Base-by-base conservation (phyloP, 2,113 vertebrate species). In the Istiophorus platypterus region DNA sequence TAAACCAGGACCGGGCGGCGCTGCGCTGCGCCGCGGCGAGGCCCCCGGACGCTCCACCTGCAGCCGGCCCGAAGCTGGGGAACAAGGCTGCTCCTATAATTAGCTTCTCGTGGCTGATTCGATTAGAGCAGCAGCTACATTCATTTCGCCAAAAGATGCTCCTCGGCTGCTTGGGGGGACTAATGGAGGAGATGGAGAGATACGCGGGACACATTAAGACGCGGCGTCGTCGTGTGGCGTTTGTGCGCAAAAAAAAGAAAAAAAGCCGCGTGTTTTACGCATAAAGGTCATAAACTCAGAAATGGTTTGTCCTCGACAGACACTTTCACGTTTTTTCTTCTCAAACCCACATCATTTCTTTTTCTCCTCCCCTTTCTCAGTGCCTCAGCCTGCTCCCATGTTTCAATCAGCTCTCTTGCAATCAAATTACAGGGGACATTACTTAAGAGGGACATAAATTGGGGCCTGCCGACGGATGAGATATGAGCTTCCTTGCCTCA, bases 341-440 rank as follows among this genome's bases (percentile, higher is more conserved):
- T 63, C 20, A 58, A n/a, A 71, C 14, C 6, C n/a, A n/a, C 15
- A 47, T 27, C 11, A 2, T 20, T 24, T 65, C 24, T 73, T 57
- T 71, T 52, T 68, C 13, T 31, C 51, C 27, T 58, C 10, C 42
- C 34, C 14, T 1, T 49, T 41, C 58, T 17, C 72, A n/a, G n/a
- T 45, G 72, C 31, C 26, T 54, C 59, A 17, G 29, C n/a, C 39
- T 81, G 15, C 58, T 41, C 24, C 85, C 22, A 74, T 96, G 95
- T 96, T 95, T 96, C 95, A 97, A 96, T 97, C 97, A 96, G 92
- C 95, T 91, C 89, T 94, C 90, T 91, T 93, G 89, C 92, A 97
- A 98, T 97, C 96, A 92, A 94, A 98, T 99, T 97, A 97, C 31
- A 0, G 94, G 89, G 89, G 93, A 93, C 95, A 96, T 94, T 95